phyloP scores from a whole-genome alignment of 2,797 vertebrate genomes.

The Acanthurus leucopareius region DNA sequence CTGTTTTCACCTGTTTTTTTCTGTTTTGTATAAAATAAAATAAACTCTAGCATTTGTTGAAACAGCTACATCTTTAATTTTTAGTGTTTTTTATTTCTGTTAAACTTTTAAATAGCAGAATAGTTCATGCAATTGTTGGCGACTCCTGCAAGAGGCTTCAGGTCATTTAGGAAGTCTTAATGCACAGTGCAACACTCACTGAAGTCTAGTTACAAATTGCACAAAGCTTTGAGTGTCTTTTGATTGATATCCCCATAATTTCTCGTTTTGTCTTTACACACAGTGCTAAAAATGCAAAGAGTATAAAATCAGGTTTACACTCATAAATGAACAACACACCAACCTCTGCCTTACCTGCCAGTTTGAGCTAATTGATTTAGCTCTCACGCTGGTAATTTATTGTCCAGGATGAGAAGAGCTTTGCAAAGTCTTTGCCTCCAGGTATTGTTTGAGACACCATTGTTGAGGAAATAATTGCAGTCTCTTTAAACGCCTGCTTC shows the following conservation, averaged over 20 bases:
- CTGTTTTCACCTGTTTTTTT: constrained; percentile 27
- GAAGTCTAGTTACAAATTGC: constrained; percentile 11
- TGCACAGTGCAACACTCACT: constrained; percentile 16
- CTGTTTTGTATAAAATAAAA: constrained; percentile 21
- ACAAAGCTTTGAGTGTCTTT: not conserved
- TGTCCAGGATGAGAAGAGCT: constrained; percentile 67
- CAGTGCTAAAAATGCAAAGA: constrained; percentile 24
- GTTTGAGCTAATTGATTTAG: constrained; percentile 74
- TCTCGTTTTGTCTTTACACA: constrained; percentile 8
- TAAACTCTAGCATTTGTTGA: constrained; percentile 11
- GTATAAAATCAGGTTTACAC: constrained; percentile 10
- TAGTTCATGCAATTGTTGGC: not conserved
- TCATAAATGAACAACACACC: constrained; percentile 23
- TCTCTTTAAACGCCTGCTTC: constrained; percentile 48
- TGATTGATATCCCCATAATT: constrained; percentile 12
- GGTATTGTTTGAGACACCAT: constrained; percentile 70
- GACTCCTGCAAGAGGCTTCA: constrained; percentile 22
- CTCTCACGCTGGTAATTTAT: constrained; percentile 71
- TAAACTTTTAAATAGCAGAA: not conserved
- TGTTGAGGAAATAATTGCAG: constrained; percentile 74
- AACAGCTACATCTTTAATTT: not conserved
- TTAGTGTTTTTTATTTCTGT: constrained; percentile 9
- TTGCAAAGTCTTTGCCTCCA: constrained; percentile 66
- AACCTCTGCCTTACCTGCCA: constrained; percentile 35
- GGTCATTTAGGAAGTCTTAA: constrained; percentile 12